phyloP scores from a whole-genome alignment of 2,113 vertebrate species.

The Chaetodon auriga region DNA sequence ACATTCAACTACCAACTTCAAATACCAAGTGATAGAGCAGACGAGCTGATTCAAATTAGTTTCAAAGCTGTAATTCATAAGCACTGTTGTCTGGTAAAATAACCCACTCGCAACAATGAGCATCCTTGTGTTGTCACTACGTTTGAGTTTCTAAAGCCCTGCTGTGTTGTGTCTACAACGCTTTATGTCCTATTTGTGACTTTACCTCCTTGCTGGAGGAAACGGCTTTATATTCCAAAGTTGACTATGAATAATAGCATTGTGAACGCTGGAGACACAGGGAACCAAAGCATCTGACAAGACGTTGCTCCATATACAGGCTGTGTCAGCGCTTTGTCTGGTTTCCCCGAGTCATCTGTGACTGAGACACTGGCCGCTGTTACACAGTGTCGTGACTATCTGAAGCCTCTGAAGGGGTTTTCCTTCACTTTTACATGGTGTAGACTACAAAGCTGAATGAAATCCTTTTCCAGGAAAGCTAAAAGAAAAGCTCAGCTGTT shows the following conservation, averaged over 20 bases:
- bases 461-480: constrained; percentile 2
- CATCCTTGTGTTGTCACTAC: constrained; percentile 16
- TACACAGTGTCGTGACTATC: background rate
- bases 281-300: constrained; percentile 19
- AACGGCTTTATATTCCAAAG: background rate
- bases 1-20: constrained; percentile 1
- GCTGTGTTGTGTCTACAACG: background rate
- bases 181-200: constrained; percentile 15
- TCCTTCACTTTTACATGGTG: constrained; percentile 1
- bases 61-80: constrained; percentile 8
- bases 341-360: constrained; percentile 33
- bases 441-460: background rate
- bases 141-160: background rate
- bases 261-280: background rate
- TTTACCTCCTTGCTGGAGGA: constrained; percentile 10
- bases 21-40: background rate
- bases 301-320: constrained; percentile 22
- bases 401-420: constrained; percentile 20
- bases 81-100: background rate
- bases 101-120: constrained; percentile 2
- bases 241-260: constrained; percentile 4
- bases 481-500: background rate
- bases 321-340: constrained; percentile 9
- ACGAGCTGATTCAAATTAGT: background rate
- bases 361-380: background rate